These are phyloP conservation scores for Garrulus glandarius DNA, from an alignment of 2,797 vertebrate species.

Conservation along the genomic window DNA sequence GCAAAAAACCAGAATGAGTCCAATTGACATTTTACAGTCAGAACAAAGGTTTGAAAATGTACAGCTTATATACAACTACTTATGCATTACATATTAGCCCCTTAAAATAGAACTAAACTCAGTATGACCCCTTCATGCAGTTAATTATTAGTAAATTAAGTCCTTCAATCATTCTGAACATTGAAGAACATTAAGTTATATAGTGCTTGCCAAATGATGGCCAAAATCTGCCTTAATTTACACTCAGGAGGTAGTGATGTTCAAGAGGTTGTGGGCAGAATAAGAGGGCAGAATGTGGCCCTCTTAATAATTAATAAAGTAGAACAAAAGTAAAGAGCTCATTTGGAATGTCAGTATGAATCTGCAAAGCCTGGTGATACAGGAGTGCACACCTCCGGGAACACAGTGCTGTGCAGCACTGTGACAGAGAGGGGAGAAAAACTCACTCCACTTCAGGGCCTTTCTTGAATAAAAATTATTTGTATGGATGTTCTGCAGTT, in stretches of 20 bases:
- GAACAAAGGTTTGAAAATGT: constrained; percentile 73
- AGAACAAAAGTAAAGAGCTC: neutral
- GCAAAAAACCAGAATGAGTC: constrained; percentile 57
- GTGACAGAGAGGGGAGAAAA: neutral
- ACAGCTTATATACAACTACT: constrained; percentile 39
- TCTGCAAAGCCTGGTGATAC: neutral
- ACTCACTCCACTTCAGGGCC: neutral
- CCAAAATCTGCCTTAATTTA: constrained; percentile 32
- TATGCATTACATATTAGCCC: constrained; percentile 32
- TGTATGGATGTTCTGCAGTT: constrained; percentile 17
- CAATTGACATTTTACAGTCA: constrained; percentile 68
- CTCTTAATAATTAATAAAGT: neutral
- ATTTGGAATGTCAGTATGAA: neutral
- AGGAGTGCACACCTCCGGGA: neutral
- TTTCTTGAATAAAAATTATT: constrained; percentile 16
- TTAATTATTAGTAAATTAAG: constrained; percentile 52
- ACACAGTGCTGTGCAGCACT: neutral
- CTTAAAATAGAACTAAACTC: constrained; percentile 1
- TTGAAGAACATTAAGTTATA: constrained; percentile 44
- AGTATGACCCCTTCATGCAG: neutral
- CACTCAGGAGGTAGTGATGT: neutral
- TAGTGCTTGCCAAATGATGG: constrained; percentile 3
- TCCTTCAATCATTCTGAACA: constrained; percentile 32
- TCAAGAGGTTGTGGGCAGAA: neutral
- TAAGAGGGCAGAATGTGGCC: neutral